Evolutionary conservation across 2,113 vertebrate genomes (phyloP).

Genomic region (Scophthalmus maximus): DNA sequence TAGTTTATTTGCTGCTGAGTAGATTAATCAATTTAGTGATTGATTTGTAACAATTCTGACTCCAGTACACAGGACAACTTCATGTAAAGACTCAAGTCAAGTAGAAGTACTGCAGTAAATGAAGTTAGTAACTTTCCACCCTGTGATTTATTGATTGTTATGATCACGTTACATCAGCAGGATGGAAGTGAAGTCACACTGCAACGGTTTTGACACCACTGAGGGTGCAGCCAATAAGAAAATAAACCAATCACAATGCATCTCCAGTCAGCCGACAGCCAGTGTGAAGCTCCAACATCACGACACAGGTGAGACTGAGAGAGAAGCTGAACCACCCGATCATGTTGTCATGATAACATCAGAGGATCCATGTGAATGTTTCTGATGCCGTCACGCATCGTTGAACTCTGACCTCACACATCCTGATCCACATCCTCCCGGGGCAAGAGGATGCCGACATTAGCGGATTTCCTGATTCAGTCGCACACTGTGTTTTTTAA

Average conservation of each 20-base stretch:
- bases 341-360: neutral
- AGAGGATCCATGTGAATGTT: too few species aligned
- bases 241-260: conserved; percentile 32
- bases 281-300: conserved; percentile 10
- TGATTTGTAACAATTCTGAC: neutral
- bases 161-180: conserved; percentile 13
- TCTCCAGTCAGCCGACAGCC: conserved; percentile 35
- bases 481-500: too few species aligned
- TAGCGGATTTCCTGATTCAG: too few species aligned
- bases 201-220: neutral
- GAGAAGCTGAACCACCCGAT: neutral
- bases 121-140: neutral
- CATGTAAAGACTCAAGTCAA: neutral
- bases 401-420: too few species aligned
- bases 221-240: neutral
- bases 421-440: neutral
- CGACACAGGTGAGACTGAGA: conserved; percentile 24
- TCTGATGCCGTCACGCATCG: neutral
- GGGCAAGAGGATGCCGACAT: too few species aligned
- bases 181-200: conserved; percentile 62
- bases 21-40: neutral
- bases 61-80: neutral
- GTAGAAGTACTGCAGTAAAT: neutral
- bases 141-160: neutral
- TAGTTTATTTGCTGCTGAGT: neutral